Evolutionary conservation across 2,797 vertebrate species (phyloP).

Genomic region (Cossypha dichroa): DNA sequence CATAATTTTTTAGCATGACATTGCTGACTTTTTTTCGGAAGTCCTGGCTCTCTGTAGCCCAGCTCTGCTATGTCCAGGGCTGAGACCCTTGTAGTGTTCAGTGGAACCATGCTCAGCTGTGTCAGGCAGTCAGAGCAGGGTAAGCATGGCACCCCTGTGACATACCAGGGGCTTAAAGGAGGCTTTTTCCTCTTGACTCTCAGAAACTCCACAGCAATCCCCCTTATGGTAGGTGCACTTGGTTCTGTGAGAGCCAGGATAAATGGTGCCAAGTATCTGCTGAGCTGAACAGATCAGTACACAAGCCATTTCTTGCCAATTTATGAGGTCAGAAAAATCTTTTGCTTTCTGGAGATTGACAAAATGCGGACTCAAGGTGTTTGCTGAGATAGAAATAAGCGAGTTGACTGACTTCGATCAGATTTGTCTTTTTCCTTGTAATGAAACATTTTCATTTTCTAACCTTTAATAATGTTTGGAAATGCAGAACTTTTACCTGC

Average conservation of each 20-base stretch:
- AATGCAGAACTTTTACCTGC: neutral
- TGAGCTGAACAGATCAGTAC: neutral
- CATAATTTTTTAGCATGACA: neutral
- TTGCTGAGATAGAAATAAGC: neutral
- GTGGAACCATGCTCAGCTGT: neutral
- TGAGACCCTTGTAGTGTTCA: rapidly evolving
- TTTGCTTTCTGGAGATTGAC: neutral
- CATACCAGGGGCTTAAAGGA: neutral
- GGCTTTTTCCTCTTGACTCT: neutral
- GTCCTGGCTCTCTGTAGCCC: rapidly evolving
- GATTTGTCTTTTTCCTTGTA: neutral
- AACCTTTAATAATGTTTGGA: neutral
- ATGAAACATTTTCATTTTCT: constrained; percentile 20
- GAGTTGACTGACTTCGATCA: neutral
- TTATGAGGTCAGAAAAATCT: constrained; percentile 8
- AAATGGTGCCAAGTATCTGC: neutral
- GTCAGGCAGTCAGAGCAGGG: neutral
- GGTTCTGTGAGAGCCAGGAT: neutral
- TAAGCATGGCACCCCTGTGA: neutral
- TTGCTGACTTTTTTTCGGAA: neutral
- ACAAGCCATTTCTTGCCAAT: neutral
- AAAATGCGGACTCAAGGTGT: neutral
- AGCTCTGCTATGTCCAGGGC: neutral
- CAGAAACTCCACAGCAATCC: neutral
- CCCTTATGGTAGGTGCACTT: neutral